Conservation (phyloP, 2,113 vertebrate genomes). For the Myotis lucifugus region DNA sequence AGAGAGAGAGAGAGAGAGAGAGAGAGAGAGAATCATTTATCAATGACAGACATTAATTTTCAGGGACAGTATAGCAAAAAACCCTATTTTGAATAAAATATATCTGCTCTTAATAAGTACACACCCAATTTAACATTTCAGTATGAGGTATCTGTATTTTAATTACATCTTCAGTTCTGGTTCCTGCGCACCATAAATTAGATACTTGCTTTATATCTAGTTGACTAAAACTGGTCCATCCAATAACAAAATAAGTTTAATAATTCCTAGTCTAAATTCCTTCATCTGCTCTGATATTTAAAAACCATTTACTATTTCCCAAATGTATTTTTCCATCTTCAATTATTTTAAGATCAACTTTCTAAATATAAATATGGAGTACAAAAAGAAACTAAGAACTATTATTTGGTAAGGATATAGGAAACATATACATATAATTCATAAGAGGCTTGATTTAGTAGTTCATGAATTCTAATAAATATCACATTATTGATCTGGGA, state of each 20-base stretch:
- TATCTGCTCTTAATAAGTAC: neutral
- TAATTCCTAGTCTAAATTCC: neutral
- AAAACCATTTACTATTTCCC: slow-evolving; percentile 37
- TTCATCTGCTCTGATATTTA: slow-evolving; percentile 49
- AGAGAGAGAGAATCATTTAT: neutral
- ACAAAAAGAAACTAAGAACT: slow-evolving; percentile 44
- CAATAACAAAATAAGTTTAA: neutral
- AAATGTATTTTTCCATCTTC: slow-evolving; percentile 21
- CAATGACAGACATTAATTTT: neutral
- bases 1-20: neutral
- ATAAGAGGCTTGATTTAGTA: neutral
- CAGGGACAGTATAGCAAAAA: neutral
- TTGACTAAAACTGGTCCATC: neutral
- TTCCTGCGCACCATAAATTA: slow-evolving; percentile 1
- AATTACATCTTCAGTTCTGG: neutral
- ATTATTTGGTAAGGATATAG: slow-evolving; percentile 47
- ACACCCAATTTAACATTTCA: neutral
- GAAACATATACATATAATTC: neutral
- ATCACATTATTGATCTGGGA: slow-evolving; percentile 52
- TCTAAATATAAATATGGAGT: slow-evolving; percentile 48
- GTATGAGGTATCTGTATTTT: neutral
- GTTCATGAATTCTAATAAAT: slow-evolving; percentile 59
- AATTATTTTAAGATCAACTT: slow-evolving; percentile 54
- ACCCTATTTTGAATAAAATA: neutral
- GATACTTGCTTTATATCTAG: neutral